A percentile compares a stretch with the other conserved stretches of the same genome.
These are phyloP conservation scores for Cephalopterus ornatus DNA, from an alignment of 2,113 vertebrate species.

Conservation along the genomic window DNA sequence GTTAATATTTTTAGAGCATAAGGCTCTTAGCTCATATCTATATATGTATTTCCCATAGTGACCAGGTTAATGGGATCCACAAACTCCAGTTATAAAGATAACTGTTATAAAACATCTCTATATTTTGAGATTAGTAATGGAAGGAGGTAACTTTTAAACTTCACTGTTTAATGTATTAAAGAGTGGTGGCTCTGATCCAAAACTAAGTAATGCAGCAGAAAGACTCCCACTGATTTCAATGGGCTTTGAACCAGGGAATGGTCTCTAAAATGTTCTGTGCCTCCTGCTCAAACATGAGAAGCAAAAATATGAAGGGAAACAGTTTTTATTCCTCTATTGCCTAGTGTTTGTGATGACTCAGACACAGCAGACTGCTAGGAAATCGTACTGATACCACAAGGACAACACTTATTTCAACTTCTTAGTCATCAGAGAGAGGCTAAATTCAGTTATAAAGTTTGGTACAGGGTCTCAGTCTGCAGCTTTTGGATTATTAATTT, in stretches of 20 bases:
- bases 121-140: neutral
- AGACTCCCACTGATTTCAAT: neutral
- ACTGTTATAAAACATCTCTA: neutral
- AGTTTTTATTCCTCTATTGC: neutral
- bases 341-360: constrained; percentile 39
- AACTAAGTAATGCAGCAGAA: neutral
- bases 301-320: constrained; percentile 6
- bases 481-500: neutral
- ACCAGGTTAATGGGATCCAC: neutral
- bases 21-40: neutral
- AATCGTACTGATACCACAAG: constrained; percentile 9
- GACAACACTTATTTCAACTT: constrained; percentile 26
- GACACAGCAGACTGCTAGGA: constrained; percentile 29
- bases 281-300: neutral
- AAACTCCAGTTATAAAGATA: neutral
- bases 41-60: neutral
- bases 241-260: neutral
- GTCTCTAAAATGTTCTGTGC: neutral
- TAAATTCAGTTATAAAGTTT: neutral
- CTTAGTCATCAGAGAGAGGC: constrained; percentile 18
- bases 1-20: neutral
- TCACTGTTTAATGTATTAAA: neutral
- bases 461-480: neutral
- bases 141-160: neutral
- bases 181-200: neutral